Conservation (phyloP, 2,113 vertebrate species). For the Chauna torquata region DNA sequence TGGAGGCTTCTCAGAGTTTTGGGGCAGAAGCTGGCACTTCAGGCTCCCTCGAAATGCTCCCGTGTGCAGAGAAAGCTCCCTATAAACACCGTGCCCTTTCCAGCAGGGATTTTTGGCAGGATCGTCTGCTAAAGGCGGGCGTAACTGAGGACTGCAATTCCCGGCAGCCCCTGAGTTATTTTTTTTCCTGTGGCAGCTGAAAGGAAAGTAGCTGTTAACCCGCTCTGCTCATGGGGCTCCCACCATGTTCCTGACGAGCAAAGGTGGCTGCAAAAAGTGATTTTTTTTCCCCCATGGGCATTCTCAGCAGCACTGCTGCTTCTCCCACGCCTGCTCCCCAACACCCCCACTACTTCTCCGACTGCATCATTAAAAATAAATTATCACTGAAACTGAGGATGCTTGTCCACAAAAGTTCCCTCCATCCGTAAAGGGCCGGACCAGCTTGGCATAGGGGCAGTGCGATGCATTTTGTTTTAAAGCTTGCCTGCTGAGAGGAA, state of each 20-base stretch:
- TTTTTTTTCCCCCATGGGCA: not conserved
- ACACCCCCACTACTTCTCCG: not conserved
- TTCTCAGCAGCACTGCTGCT: not conserved
- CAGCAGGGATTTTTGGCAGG: not conserved
- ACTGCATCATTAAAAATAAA: not conserved
- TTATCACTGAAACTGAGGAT: not conserved
- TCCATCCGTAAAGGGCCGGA: not conserved
- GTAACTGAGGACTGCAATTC: not conserved
- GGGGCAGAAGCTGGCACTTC: not conserved
- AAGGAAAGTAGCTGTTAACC: not conserved
- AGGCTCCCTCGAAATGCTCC: not conserved
- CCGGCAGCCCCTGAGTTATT: not conserved
- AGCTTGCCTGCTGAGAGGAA: not conserved
- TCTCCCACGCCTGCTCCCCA: not conserved
- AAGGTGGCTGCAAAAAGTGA: not conserved
- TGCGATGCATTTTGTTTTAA: not conserved
- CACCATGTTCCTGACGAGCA: rapidly evolving
- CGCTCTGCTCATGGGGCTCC: not conserved
- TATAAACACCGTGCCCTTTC: not conserved
- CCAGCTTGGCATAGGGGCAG: not conserved
- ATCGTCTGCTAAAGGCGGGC: not conserved
- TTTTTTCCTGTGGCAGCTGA: not conserved
- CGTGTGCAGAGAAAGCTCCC: not conserved
- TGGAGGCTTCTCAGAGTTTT: not conserved
- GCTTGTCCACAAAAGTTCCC: not conserved